phyloP scores from a whole-genome alignment of 2,113 vertebrate species.

The Semicossyphus pulcher region DNA sequence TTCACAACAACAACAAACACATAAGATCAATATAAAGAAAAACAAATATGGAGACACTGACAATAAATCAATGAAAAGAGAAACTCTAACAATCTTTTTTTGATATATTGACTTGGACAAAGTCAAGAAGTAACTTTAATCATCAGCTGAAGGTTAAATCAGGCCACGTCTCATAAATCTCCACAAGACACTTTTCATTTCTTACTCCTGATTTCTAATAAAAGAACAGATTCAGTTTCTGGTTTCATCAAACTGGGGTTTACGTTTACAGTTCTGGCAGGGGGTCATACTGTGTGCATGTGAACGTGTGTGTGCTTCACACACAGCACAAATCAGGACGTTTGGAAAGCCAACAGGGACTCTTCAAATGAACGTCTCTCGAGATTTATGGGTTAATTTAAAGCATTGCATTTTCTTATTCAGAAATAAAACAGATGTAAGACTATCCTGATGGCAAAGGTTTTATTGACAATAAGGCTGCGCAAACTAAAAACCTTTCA shows the following conservation, averaged over 20 bases:
- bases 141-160: conserved; percentile 14
- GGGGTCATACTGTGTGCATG: not conserved
- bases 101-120: conserved; percentile 6
- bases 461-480: conserved; percentile 29
- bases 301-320: conserved; percentile 12
- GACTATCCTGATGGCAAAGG: conserved; percentile 23
- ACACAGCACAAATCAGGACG: conserved; percentile 35
- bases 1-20: conserved; percentile 31
- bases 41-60: not conserved
- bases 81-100: not conserved
- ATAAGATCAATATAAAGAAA: not conserved
- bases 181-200: conserved; percentile 6
- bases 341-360: conserved; percentile 40
- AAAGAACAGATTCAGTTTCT: conserved; percentile 17
- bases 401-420: conserved; percentile 51
- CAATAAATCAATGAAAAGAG: not conserved
- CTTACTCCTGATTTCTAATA: conserved; percentile 5
- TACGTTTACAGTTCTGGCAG: conserved; percentile 10
- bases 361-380: conserved; percentile 45
- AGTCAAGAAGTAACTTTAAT: not conserved
- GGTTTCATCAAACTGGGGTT: not conserved
- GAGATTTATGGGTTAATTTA: conserved; percentile 56
- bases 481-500: conserved; percentile 33
- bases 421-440: conserved; percentile 75
- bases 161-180: conserved; percentile 9